Evolutionary conservation across 2,797 vertebrate genomes (phyloP), one percentile per base, ranked within the genome.

Genomic region (Gorsachius magnificus): DNA sequence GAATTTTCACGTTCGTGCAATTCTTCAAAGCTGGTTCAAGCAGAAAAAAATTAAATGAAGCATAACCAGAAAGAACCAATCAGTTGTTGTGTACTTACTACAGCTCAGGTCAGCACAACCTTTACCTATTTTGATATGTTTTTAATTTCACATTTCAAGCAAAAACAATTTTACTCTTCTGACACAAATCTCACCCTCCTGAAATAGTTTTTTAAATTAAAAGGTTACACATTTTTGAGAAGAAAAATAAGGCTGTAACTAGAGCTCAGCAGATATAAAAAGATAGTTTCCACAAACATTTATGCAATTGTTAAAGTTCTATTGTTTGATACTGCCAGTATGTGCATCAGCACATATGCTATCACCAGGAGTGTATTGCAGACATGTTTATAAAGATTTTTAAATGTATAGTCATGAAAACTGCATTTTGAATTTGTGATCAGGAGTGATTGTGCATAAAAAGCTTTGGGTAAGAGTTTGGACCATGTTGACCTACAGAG

Each of bases 41-140:
- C 89, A 97, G 89, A 96, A 96, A 95, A 90, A 22, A 90, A 83
- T 88, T 93, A 96, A 96, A 96, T 96, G 89, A 94, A 92, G 79
- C 93, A 95, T 86, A 91, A 83, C 46, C 68, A 95, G 78, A 83
- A 89, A 81, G 83, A 94, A 76, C 43, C 91, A 90, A 91, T 83
- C 79, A 70, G 79, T 91, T 91, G 43, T 92, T 93, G 61, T 88
- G 20, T 95, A 88, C 51, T 94, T 86, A 91, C 83, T 95, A 91
- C 72, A 75, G 79, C 65, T 87, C 25, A 36, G 86, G 85, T 91
- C 93, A 95, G 69, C 89, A 91, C 56, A 83, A 81, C 29, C 61
- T 58, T 91, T 94, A 58, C 12, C 24, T 85, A 89, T 89, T 91
- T 90, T 86, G 54, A 76, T 81, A 61, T 35, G 81, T 78, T 89